These are phyloP conservation scores for Holotrichia oblita DNA, from an alignment of 1,140 invertebrate species.

Conservation along the genomic window DNA sequence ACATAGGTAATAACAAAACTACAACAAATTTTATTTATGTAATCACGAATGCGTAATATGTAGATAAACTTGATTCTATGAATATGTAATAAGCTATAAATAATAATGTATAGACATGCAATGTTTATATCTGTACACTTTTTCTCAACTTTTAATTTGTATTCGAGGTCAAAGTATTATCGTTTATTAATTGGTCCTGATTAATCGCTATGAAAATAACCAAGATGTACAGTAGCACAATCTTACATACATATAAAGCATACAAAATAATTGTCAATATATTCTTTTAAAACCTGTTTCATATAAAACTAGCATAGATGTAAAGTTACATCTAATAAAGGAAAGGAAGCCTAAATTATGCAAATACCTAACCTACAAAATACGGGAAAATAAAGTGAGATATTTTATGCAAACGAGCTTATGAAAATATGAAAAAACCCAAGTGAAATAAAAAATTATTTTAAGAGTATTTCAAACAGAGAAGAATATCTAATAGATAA, in stretches of 20 bases:
- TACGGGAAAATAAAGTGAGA: no score
- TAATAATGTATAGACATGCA: not conserved
- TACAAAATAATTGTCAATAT: no score
- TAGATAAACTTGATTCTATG: not conserved
- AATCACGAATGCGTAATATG: not conserved
- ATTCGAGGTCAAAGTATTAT: not conserved
- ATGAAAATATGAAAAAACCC: no score
- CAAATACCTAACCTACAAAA: no score
- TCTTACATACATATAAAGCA: not conserved
- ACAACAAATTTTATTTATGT: not conserved
- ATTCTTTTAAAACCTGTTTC: no score
- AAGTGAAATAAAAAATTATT: no score
- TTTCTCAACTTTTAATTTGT: not conserved
- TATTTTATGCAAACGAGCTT: no score
- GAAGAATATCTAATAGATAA: no score
- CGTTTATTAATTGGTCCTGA: not conserved
- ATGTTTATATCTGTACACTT: not conserved
- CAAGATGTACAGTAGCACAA: not conserved
- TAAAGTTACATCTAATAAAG: no score
- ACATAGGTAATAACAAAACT: not conserved
- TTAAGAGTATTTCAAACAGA: no score
- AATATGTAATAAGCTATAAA: not conserved
- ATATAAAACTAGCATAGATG: no score
- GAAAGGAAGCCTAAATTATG: no score
- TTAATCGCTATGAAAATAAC: not conserved